These are phyloP conservation scores for Poecilia velifera DNA, from an alignment of 2,797 vertebrate species.

Conservation along the genomic window DNA sequence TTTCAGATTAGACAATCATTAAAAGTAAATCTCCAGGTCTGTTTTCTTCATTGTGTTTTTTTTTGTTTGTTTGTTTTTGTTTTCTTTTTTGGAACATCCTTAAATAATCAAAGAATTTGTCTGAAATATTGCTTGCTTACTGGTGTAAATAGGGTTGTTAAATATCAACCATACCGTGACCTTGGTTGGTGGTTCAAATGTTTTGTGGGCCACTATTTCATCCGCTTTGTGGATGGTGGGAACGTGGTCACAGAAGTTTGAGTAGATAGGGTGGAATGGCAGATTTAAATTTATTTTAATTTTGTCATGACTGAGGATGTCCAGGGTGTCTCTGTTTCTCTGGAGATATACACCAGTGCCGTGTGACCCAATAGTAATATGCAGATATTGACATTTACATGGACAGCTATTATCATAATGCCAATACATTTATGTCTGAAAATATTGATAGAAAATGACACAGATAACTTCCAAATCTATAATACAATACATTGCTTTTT, in stretches of 20 bases:
- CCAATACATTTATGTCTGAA: not conserved
- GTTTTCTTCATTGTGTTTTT: not conserved
- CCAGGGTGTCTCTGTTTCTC: not conserved
- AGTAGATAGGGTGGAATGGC: not conserved
- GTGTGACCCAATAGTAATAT: not conserved
- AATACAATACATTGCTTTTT: not conserved
- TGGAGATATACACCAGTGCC: not conserved
- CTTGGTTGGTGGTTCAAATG: not conserved
- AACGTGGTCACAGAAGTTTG: not conserved
- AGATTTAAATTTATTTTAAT: not conserved
- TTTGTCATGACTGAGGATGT: not conserved
- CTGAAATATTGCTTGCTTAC: not conserved
- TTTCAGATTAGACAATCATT: not conserved
- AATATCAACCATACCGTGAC: not conserved
- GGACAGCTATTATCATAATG: not conserved
- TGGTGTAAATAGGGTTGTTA: not conserved
- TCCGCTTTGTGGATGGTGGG: not conserved
- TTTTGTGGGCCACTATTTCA: not conserved
- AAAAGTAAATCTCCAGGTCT: not conserved
- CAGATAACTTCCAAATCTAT: not conserved
- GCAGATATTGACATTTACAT: not conserved
- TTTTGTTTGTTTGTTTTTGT: too few relatives aligned
- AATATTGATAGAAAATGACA: not conserved
- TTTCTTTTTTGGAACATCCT: not conserved
- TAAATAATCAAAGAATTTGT: not conserved